Conservation (phyloP, 2,797 vertebrate species). For the Thamnophis elegans region DNA sequence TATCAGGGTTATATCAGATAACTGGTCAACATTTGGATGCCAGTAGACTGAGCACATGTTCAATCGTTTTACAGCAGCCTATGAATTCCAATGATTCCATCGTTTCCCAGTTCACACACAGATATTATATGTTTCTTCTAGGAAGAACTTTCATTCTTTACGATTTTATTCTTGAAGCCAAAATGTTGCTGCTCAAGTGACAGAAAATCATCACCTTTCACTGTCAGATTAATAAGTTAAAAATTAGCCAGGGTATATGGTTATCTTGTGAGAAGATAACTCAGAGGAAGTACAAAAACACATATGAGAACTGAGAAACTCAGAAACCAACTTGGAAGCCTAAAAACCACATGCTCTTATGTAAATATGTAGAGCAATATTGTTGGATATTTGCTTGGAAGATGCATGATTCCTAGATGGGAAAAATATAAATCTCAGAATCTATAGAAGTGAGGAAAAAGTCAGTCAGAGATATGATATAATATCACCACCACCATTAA, state of each 20-base stretch:
- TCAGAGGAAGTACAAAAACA: neutral
- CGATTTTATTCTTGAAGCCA: neutral
- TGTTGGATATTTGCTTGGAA: neutral
- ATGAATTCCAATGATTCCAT: neutral
- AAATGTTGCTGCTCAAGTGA: slow-evolving; percentile 74
- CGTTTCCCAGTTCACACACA: neutral
- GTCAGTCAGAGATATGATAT: neutral
- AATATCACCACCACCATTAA: neutral
- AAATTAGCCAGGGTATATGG: slow-evolving; percentile 74
- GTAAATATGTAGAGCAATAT: neutral
- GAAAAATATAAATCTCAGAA: slow-evolving; percentile 12
- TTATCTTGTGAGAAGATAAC: slow-evolving; percentile 66
- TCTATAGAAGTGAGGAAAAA: neutral
- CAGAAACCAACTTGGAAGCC: neutral
- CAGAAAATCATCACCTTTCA: slow-evolving; percentile 72
- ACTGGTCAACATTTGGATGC: neutral
- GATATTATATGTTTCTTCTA: neutral
- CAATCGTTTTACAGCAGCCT: neutral
- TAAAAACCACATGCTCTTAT: neutral
- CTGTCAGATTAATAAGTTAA: slow-evolving; percentile 65
- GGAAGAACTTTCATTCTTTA: neutral
- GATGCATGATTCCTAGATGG: neutral
- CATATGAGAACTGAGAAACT: neutral
- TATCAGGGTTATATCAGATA: neutral
- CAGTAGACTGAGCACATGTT: neutral